phyloP scores from a whole-genome alignment of 1,140 invertebrate species.

The Drosophila ercepeae region DNA sequence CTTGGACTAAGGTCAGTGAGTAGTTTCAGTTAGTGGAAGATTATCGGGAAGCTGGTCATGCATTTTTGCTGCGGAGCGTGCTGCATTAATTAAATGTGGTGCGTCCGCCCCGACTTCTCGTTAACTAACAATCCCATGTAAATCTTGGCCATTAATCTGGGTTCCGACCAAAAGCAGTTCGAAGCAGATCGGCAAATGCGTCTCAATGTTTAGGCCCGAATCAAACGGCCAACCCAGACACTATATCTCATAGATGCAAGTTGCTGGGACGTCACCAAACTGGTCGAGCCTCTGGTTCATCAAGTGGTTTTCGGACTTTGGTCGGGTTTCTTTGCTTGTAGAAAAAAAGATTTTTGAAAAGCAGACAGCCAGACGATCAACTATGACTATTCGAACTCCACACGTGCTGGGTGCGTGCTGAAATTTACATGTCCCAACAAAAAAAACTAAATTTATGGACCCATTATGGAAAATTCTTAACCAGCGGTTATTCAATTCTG shows the following conservation, averaged over 20 bases:
- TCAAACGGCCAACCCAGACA: conserved; percentile 14
- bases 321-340: conserved; percentile 6
- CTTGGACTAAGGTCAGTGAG: conserved; percentile 25
- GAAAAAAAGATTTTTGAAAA: conserved; percentile 25
- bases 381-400: background rate
- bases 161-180: conserved; percentile 49
- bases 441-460: background rate
- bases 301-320: conserved; percentile 36
- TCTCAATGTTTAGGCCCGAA: conserved; percentile 41
- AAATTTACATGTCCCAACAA: conserved; percentile 9
- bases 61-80: conserved; percentile 34
- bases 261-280: conserved; percentile 37
- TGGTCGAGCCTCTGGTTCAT: conserved; percentile 45
- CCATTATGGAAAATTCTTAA: background rate
- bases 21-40: conserved; percentile 12
- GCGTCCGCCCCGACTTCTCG: conserved; percentile 5
- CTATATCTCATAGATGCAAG: conserved; percentile 16
- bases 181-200: conserved; percentile 54
- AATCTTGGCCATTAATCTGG: conserved; percentile 40
- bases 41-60: conserved; percentile 4
- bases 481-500: background rate
- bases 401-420: conserved; percentile 41
- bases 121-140: conserved; percentile 46
- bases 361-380: background rate
- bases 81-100: conserved; percentile 54